Percentiles rank a stretch among this genome's conserved stretches.
Conservation (phyloP, 2,113 vertebrate species). For the Fulmarus glacialis region DNA sequence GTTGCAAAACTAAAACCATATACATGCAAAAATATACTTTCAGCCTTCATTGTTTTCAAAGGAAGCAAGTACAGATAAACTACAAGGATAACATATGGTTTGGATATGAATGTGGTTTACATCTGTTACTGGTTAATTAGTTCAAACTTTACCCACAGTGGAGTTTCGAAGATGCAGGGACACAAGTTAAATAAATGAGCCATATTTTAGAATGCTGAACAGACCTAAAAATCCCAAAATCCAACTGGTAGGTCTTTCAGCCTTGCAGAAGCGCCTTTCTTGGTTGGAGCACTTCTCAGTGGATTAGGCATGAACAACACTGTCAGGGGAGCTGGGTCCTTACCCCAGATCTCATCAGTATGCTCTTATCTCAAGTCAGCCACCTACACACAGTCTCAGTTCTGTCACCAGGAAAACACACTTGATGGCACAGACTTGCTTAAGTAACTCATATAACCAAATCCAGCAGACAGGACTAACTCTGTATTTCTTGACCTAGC, state of each 20-base stretch:
- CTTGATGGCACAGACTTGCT: background rate
- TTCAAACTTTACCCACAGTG: background rate
- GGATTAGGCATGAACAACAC: background rate
- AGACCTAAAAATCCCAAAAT: background rate
- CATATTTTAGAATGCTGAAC: background rate
- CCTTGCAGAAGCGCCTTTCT: background rate
- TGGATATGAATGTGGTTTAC: background rate
- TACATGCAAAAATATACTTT: background rate
- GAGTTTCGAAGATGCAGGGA: background rate
- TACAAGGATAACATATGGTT: constrained; percentile 1
- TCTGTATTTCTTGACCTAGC: background rate
- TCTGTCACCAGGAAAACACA: background rate
- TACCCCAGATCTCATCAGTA: background rate
- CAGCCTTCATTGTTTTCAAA: constrained; percentile 34
- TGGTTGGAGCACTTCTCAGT: background rate
- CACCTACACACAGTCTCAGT: background rate
- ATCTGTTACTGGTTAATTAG: constrained; percentile 43
- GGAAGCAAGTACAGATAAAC: constrained; percentile 44
- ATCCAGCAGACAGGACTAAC: background rate
- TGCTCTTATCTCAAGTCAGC: background rate
- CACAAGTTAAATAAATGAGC: background rate
- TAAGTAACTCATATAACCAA: background rate
- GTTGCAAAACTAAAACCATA: constrained; percentile 46
- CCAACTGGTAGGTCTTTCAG: background rate
- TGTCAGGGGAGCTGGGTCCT: background rate